These are phyloP conservation scores for Chesias legatella DNA, from an alignment of 2,888 invertebrate genomes.

Conservation along the genomic window DNA sequence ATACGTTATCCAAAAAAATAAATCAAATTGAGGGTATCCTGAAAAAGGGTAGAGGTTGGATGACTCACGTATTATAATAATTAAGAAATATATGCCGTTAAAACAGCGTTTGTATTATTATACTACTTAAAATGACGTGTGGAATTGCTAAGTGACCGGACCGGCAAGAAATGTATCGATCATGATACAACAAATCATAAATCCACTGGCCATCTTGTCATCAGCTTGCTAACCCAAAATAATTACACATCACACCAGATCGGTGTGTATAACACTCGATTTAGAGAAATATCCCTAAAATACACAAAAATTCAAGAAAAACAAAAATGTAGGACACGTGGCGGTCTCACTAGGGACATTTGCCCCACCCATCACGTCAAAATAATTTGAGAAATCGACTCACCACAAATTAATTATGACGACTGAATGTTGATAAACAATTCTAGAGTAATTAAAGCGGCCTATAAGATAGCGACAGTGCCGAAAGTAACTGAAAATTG, in stretches of 20 bases:
- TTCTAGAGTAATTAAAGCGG: slow-evolving; percentile 43
- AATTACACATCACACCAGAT: not conserved
- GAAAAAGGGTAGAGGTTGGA: slow-evolving; percentile 13
- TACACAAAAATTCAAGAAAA: slow-evolving; percentile 40
- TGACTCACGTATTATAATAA: slow-evolving; percentile 5
- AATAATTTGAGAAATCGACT: slow-evolving; percentile 57
- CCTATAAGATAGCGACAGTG: slow-evolving; percentile 45
- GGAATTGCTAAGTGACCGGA: slow-evolving; percentile 23
- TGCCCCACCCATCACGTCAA: slow-evolving; percentile 73
- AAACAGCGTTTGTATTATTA: slow-evolving; percentile 1
- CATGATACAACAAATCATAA: slow-evolving; percentile 47
- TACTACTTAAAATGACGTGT: not conserved
- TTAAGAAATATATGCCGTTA: not conserved
- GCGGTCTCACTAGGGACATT: slow-evolving; percentile 68
- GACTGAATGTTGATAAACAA: slow-evolving; percentile 51
- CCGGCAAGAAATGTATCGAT: slow-evolving; percentile 55
- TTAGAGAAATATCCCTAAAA: slow-evolving; percentile 26
- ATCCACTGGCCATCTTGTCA: slow-evolving; percentile 11
- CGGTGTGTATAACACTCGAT: slow-evolving; percentile 1
- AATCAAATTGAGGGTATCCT: slow-evolving; percentile 15
- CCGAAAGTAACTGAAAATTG: slow-evolving; percentile 60
- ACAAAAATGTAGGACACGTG: slow-evolving; percentile 72
- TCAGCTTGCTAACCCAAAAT: slow-evolving; percentile 1
- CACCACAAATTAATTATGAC: slow-evolving; percentile 52
- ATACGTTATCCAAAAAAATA: no score